Conservation (phyloP, 1,140 invertebrate species). For the Cheumatopsyche charites region DNA sequence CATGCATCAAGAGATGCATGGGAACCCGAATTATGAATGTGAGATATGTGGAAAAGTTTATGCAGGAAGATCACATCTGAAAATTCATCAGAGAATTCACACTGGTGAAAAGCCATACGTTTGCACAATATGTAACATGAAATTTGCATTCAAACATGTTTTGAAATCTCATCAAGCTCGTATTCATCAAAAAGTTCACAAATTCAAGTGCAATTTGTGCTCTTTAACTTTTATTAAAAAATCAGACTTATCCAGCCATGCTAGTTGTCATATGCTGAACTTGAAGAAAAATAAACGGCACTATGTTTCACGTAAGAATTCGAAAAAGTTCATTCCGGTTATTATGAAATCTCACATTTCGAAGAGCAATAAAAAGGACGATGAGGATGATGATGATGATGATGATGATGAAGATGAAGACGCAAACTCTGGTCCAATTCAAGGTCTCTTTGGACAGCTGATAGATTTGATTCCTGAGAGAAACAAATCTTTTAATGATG, state of each 20-base stretch:
- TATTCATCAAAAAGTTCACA: conserved; percentile 49
- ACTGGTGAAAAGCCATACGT: conserved; percentile 60
- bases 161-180: conserved; percentile 52
- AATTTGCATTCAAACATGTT: conserved; percentile 50
- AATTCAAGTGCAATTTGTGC: conserved; percentile 53
- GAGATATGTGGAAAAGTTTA: conserved; percentile 58
- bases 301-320: conserved; percentile 25
- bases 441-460: conserved; percentile 40
- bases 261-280: conserved; percentile 43
- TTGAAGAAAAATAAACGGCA: conserved; percentile 40
- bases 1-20: conserved; percentile 54
- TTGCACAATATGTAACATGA: conserved; percentile 50
- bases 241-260: conserved; percentile 49
- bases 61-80: conserved; percentile 59
- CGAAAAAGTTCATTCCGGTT: conserved; percentile 24
- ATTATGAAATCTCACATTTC: conserved; percentile 22
- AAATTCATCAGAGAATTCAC: conserved; percentile 62
- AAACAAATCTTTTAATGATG: background rate
- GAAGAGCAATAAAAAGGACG: conserved; percentile 29
- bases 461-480: conserved; percentile 31
- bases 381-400: conserved; percentile 16
- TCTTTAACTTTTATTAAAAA: conserved; percentile 49
- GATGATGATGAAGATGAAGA: conserved; percentile 23
- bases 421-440: background rate
- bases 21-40: conserved; percentile 58